Conservation (phyloP, 2,888 invertebrate species). For the Gari tellinella region DNA sequence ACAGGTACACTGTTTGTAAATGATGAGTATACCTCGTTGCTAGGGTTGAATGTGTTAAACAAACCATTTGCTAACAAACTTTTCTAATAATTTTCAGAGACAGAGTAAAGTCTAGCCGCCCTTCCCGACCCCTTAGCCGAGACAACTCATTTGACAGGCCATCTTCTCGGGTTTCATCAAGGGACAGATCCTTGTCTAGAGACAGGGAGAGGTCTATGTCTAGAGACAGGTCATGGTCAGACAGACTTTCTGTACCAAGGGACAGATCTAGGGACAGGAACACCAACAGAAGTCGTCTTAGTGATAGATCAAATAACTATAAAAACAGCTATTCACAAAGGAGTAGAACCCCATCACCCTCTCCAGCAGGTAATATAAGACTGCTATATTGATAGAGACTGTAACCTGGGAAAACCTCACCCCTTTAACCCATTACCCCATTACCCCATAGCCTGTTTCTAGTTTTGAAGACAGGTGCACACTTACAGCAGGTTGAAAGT, state of each 20-base stretch:
- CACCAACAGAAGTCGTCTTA: conserved; percentile 63
- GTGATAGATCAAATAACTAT: conserved; percentile 62
- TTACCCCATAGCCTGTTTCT: too few relatives aligned
- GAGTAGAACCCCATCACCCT: conserved; percentile 72
- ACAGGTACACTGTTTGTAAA: too few relatives aligned
- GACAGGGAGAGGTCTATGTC: conserved; percentile 69
- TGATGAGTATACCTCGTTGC: too few relatives aligned
- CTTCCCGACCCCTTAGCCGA: conserved; percentile 64
- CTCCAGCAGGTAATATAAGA: conserved; percentile 28
- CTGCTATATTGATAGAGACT: too few relatives aligned
- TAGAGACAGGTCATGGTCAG: conserved; percentile 69
- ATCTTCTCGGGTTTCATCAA: conserved; percentile 56
- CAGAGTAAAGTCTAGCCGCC: conserved; percentile 42
- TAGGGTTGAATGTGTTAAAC: too few relatives aligned
- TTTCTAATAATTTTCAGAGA: conserved; percentile 47
- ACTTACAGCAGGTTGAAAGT: too few relatives aligned
- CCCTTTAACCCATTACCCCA: too few relatives aligned
- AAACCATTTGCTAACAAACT: too few relatives aligned
- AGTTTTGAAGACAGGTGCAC: too few relatives aligned
- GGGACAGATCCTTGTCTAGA: conserved; percentile 63
- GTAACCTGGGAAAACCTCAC: too few relatives aligned
- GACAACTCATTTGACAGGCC: conserved; percentile 71
- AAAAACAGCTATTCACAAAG: conserved; percentile 59
- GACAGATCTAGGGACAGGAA: conserved; percentile 43
- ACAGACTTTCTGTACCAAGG: conserved; percentile 56